Percentiles rank a stretch among this genome's conserved stretches.
Evolutionary conservation across 2,797 vertebrate species (phyloP).

Genomic region (Mastacembelus armatus): DNA sequence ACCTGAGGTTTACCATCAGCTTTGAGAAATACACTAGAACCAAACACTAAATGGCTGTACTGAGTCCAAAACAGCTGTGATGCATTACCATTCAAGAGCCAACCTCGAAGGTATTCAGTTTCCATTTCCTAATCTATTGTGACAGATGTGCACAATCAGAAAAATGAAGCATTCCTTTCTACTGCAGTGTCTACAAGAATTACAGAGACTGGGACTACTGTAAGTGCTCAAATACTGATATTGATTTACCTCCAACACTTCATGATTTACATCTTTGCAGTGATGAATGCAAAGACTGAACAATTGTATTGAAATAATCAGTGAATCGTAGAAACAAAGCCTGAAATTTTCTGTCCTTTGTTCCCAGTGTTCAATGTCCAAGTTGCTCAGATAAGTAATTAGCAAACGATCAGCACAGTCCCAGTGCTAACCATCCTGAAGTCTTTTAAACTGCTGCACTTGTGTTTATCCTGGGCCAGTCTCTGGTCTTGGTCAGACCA

Average conservation of each 20-base stretch:
- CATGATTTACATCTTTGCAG: neutral
- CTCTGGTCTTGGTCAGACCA: slow-evolving; percentile 56
- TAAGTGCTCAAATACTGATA: slow-evolving; percentile 39
- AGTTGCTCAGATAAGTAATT: slow-evolving; percentile 36
- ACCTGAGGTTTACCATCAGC: slow-evolving; percentile 46
- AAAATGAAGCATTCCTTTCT: slow-evolving; percentile 72
- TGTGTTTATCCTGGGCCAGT: slow-evolving; percentile 65
- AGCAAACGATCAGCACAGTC: slow-evolving; percentile 37
- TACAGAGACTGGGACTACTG: slow-evolving; percentile 28
- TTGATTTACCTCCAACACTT: slow-evolving; percentile 32
- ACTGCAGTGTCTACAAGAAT: slow-evolving; percentile 30
- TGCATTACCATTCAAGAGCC: slow-evolving; percentile 69
- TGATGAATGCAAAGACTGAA: slow-evolving; percentile 7
- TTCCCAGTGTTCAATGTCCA: slow-evolving; percentile 33
- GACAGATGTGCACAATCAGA: slow-evolving; percentile 77
- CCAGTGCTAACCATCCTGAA: slow-evolving; percentile 55
- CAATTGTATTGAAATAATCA: slow-evolving; percentile 7
- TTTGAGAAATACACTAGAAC: slow-evolving; percentile 62
- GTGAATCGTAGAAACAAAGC: slow-evolving; percentile 17
- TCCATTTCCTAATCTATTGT: slow-evolving; percentile 76
- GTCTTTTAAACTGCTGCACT: slow-evolving; percentile 68
- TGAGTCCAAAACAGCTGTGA: slow-evolving; percentile 76
- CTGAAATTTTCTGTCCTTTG: slow-evolving; percentile 31
- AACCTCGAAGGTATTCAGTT: slow-evolving; percentile 65
- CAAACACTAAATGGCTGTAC: slow-evolving; percentile 50